Evolutionary conservation across 2,113 vertebrate genomes (phyloP).

Genomic region (Calyptomena viridis): DNA sequence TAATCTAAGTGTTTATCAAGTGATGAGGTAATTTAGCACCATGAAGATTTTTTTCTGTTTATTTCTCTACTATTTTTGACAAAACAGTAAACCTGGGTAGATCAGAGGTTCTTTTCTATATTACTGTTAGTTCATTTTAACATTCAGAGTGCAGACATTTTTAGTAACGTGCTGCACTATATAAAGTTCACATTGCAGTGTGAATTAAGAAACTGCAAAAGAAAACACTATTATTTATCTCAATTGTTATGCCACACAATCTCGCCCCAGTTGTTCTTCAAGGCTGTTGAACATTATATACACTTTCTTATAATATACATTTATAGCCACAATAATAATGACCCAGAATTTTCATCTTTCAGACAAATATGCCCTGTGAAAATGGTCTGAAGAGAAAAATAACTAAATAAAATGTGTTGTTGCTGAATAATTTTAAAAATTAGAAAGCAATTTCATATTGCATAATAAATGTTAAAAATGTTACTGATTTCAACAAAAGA

Average conservation of each 20-base stretch:
- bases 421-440: background rate
- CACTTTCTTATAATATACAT: background rate
- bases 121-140: background rate
- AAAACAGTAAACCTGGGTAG: background rate
- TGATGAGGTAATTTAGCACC: conserved; percentile 15
- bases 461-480: background rate
- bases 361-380: background rate
- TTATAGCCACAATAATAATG: background rate
- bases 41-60: background rate
- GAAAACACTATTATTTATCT: conserved; percentile 29
- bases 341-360: conserved; percentile 8
- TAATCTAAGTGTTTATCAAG: background rate
- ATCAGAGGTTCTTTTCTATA: background rate
- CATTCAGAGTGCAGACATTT: background rate
- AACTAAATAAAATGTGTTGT: background rate
- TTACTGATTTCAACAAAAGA: background rate
- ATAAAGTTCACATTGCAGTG: background rate
- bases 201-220: conserved; percentile 16
- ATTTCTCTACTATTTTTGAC: background rate
- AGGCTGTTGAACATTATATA: background rate
- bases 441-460: background rate
- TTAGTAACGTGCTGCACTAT: background rate
- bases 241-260: background rate
- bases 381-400: background rate
- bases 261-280: background rate